Evolutionary conservation across 2,113 vertebrate species (phyloP), one percentile per base, ranked within the genome.

Genomic region (Cavia aperea): DNA sequence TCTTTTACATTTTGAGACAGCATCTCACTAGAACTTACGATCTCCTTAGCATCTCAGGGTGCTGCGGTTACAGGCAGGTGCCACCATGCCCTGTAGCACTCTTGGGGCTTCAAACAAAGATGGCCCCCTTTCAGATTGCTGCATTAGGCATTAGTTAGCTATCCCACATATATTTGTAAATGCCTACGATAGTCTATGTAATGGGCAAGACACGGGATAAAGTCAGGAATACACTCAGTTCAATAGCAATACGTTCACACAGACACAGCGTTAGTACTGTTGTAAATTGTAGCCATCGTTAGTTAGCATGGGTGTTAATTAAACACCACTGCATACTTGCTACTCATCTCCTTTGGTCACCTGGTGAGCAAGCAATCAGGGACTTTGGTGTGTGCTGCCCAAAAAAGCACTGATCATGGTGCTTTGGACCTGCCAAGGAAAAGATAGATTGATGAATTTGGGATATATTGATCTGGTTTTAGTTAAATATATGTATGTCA

Each of bases 301-400:
- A 72, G 18, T 4, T 13, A 18, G n/a, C 16, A 29, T 2, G 7
- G 31, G 43, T 90, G 23, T n/a, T 70, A 31, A 14, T 58, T 31
- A 13, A 21, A 23, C 43, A 81, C 8, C 26, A 31, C 21, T 56
- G 39, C 66, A 23, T 21, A 3, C 24, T 62, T 33, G 13, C 12
- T 31, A 2, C 7, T n/a, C 1, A 23, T 26, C 43, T 46, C 43
- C 1, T 78, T 70, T 19, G 24, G 2, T 14, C 7, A 16, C 6
- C 11, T 8, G 4, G 33, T 77, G 4, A 56, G 36, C n/a, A 29
- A 18, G 9, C 31, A 63, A 15, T 7, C 21, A 26, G 29, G 49
- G 66, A n/a, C 36, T n/a, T n/a, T n/a, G 36, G 36, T n/a, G 19
- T 16, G 15, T 18, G 16, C 36, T n/a, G 36, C 36, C 3, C 6